phyloP scores from a whole-genome alignment of 2,113 vertebrate genomes.

The Otocyon megalotis region DNA sequence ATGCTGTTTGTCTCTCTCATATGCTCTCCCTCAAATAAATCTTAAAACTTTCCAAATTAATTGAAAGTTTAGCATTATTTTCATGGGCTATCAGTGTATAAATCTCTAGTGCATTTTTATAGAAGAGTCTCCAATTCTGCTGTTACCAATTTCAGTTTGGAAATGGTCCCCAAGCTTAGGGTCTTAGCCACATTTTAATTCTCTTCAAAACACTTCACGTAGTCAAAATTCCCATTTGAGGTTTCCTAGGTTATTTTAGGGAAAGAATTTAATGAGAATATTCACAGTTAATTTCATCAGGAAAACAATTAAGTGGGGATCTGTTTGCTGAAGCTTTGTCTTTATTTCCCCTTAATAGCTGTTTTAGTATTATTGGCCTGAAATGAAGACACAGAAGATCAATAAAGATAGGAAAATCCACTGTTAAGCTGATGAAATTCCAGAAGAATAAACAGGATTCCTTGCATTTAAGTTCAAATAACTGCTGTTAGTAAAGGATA shows the following conservation, averaged over 20 bases:
- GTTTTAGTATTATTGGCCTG: not conserved
- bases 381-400: conserved; percentile 6
- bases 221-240: not conserved
- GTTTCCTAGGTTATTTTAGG: not conserved
- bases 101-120: conserved; percentile 3
- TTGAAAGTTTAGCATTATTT: not conserved
- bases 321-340: not conserved
- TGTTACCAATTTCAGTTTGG: not conserved
- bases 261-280: conserved; percentile 27
- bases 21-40: too few species aligned
- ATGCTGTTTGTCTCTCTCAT: too few species aligned
- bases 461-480: conserved; percentile 24
- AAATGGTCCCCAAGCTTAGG: not conserved
- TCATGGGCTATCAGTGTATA: not conserved
- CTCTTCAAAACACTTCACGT: not conserved
- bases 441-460: conserved; percentile 20
- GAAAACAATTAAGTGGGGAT: not conserved
- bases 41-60: not conserved
- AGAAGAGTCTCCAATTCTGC: not conserved
- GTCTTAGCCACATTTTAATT: not conserved
- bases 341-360: not conserved
- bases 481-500: conserved; percentile 3
- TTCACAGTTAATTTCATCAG: conserved; percentile 19
- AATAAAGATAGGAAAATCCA: not conserved
- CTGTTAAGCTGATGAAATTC: not conserved